These are phyloP conservation scores for Geococcyx californianus DNA, from an alignment of 2,113 vertebrate species.

Conservation along the genomic window DNA sequence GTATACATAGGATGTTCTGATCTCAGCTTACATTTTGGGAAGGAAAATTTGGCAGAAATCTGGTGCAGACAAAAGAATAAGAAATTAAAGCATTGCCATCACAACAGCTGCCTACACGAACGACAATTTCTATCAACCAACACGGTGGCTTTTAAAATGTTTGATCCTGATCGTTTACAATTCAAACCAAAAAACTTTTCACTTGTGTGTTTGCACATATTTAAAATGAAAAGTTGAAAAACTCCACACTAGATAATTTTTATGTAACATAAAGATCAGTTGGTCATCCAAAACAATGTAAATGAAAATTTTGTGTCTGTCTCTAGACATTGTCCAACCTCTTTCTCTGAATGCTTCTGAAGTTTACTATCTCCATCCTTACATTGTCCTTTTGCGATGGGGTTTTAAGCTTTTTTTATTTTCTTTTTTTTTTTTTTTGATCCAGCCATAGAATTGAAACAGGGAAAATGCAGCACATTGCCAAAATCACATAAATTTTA, in stretches of 20 bases:
- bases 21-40: not conserved
- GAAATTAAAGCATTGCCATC: not conserved
- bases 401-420: not conserved
- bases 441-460: not conserved
- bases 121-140: not conserved
- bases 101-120: not conserved
- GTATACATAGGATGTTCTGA: not conserved
- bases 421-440: not conserved
- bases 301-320: not conserved
- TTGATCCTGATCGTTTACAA: not conserved
- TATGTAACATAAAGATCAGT: not conserved
- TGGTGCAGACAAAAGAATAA: not conserved
- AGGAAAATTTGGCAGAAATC: not conserved
- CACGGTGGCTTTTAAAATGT: not conserved
- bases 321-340: not conserved
- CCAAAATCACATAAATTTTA: constrained; percentile 67
- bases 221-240: not conserved
- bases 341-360: not conserved
- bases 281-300: not conserved
- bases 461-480: constrained; percentile 52
- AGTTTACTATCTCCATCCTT: not conserved
- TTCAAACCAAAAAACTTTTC: not conserved
- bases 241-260: not conserved
- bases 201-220: accelerated
- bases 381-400: not conserved